These are phyloP conservation scores for Drosophila picticornis DNA, from an alignment of 2,888 invertebrate genomes.

Conservation along the genomic window DNA sequence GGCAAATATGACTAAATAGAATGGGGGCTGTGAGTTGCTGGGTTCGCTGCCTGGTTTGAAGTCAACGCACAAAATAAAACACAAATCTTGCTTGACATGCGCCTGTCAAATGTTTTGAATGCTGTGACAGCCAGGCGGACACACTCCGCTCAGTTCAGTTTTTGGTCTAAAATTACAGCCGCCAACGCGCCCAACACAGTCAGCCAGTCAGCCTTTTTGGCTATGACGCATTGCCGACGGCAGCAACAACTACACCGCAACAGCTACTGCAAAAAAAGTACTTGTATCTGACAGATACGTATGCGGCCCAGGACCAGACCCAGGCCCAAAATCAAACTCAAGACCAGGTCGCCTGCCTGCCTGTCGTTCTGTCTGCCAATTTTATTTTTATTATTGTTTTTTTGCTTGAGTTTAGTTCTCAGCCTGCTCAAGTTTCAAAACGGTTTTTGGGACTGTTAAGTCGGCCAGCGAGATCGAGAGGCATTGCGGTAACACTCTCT, in stretches of 20 bases:
- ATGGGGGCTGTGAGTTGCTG: not conserved
- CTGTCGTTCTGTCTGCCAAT: conserved; percentile 7
- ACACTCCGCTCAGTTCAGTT: conserved; percentile 32
- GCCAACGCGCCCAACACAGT: conserved; percentile 34
- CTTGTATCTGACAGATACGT: conserved; percentile 49
- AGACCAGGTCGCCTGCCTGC: conserved; percentile 2
- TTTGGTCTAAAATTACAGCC: conserved; percentile 72
- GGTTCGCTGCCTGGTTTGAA: not conserved
- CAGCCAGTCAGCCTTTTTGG: conserved; percentile 19
- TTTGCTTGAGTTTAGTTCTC: conserved; percentile 42
- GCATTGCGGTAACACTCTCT: conserved; percentile 40
- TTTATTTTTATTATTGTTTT: not conserved
- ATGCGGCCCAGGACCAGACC: conserved; percentile 16
- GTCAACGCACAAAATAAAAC: conserved; percentile 27
- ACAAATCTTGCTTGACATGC: conserved; percentile 66
- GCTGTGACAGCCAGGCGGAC: conserved; percentile 54
- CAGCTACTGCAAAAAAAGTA: conserved; percentile 57
- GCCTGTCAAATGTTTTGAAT: conserved; percentile 67
- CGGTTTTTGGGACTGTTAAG: conserved; percentile 63
- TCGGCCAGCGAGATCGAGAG: conserved; percentile 25
- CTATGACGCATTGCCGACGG: conserved; percentile 73
- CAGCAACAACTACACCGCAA: conserved; percentile 25
- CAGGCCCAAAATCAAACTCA: conserved; percentile 5
- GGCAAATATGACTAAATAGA: conserved; percentile 32
- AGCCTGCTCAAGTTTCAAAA: conserved; percentile 69